Conservation (phyloP, 2,113 vertebrate genomes). For the Brachirus orientalis region DNA sequence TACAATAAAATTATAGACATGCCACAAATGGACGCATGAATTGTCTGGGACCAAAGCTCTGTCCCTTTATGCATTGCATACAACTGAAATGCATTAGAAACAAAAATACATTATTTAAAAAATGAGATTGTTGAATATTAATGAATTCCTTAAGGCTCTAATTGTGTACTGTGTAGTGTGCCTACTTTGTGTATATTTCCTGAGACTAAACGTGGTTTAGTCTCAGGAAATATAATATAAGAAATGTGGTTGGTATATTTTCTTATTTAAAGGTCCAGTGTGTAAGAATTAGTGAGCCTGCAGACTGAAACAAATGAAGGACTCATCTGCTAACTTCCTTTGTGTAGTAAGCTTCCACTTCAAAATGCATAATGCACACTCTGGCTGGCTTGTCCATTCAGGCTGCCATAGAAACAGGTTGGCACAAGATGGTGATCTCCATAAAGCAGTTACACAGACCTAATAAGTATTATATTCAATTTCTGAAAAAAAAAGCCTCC, state of each 20-base stretch:
- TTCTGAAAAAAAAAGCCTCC: no score
- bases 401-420: no score
- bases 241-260: not conserved
- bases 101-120: not conserved
- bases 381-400: no score
- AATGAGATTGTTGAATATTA: not conserved
- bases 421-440: no score
- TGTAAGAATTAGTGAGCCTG: no score
- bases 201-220: not conserved
- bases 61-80: not conserved
- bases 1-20: not conserved
- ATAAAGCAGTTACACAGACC: no score
- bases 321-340: no score
- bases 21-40: not conserved
- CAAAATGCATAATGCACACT: no score
- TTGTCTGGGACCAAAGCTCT: not conserved
- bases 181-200: not conserved
- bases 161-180: slow-evolving; percentile 15
- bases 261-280: not conserved
- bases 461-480: no score
- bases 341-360: no score
- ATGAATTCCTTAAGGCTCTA: not conserved
- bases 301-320: no score
- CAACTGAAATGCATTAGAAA: not conserved
- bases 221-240: no score